These are phyloP conservation scores for Anhinga anhinga DNA, from an alignment of 2,113 vertebrate genomes.

Conservation along the genomic window DNA sequence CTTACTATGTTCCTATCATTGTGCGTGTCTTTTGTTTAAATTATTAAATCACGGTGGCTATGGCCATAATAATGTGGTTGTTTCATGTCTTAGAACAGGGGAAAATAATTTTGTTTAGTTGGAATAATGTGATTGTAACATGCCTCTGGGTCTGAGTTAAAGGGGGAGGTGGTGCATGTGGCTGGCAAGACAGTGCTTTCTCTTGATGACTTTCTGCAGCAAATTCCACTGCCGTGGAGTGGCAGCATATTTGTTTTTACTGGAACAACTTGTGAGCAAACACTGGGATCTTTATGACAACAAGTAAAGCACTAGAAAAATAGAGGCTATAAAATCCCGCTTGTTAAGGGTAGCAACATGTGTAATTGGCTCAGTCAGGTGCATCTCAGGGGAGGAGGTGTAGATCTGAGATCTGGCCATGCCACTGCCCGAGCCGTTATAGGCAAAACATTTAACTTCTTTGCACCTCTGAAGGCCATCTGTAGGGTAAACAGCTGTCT, in stretches of 20 bases:
- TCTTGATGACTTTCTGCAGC: background rate
- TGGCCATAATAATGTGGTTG: conserved; percentile 40
- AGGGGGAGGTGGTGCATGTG: conserved; percentile 42
- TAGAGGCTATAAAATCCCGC: background rate
- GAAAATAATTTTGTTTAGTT: conserved; percentile 53
- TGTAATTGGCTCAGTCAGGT: background rate
- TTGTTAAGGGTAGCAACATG: background rate
- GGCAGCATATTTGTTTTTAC: conserved; percentile 15
- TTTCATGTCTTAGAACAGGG: conserved; percentile 47
- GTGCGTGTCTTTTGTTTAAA: conserved; percentile 41
- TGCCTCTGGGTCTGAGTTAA: conserved; percentile 50
- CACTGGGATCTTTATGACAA: conserved; percentile 22
- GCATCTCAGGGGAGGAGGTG: background rate
- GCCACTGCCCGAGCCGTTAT: fast-evolving
- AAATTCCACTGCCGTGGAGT: conserved; percentile 39
- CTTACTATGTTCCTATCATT: conserved; percentile 26
- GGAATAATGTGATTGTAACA: conserved; percentile 51
- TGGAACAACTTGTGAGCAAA: conserved; percentile 48
- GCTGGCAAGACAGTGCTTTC: background rate
- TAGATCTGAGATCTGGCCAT: background rate
- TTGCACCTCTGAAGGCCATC: background rate
- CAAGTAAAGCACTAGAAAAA: conserved; percentile 2
- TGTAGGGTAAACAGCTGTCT: background rate
- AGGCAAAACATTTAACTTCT: background rate
- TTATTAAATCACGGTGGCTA: conserved; percentile 53